Evolutionary conservation across 2,888 invertebrate species (phyloP).

Genomic region (Drosophila seclusa): DNA sequence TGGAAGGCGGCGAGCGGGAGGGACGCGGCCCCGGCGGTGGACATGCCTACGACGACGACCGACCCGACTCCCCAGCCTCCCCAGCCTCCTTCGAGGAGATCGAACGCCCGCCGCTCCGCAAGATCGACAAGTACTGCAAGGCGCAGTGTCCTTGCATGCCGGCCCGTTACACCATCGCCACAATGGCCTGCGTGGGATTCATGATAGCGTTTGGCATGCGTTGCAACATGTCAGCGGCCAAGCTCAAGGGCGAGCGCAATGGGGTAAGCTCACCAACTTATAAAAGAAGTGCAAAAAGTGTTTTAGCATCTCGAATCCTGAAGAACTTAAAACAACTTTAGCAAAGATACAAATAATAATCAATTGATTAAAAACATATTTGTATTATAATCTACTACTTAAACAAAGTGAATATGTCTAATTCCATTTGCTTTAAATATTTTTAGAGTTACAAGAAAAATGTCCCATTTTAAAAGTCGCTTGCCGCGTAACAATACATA

Average conservation of each 20-base stretch:
- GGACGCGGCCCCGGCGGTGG: conserved; percentile 82
- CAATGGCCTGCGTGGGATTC: conserved; percentile 94
- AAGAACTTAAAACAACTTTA: no score
- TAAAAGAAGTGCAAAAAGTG: background rate
- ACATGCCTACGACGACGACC: conserved; percentile 85
- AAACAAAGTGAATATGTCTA: background rate
- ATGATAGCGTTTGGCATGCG: conserved; percentile 99
- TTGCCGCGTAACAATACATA: background rate
- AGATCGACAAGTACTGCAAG: conserved; percentile 94
- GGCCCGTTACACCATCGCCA: conserved; percentile 94
- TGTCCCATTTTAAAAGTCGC: background rate
- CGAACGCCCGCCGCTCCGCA: conserved; percentile 93
- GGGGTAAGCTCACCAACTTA: conserved; percentile 85
- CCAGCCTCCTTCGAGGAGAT: conserved; percentile 93
- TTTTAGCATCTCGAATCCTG: no score
- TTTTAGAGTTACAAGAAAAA: background rate
- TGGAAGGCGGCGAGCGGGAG: conserved; percentile 82
- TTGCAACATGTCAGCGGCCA: conserved; percentile 99
- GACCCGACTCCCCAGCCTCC: conserved; percentile 89
- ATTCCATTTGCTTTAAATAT: background rate
- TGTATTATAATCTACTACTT: no score
- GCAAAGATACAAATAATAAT: no score
- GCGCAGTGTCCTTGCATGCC: conserved; percentile 94
- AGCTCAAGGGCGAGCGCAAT: conserved; percentile 90
- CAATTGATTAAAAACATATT: no score